phyloP scores from a whole-genome alignment of 2,888 invertebrate species.

The Maniola hyperantus region DNA sequence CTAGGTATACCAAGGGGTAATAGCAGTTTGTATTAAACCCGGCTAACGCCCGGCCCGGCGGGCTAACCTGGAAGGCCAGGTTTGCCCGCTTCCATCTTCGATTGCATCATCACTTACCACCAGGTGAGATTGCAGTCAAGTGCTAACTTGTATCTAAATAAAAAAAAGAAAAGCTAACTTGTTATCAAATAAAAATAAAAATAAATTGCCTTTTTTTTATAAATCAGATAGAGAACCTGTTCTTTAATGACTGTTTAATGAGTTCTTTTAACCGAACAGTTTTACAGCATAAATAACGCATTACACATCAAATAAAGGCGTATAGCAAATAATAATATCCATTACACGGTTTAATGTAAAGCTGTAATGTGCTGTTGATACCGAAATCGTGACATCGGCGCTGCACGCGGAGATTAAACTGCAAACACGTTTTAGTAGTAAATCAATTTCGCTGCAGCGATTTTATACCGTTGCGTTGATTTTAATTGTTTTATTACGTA shows the following conservation, averaged over 20 bases:
- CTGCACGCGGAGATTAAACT: conserved; percentile 67
- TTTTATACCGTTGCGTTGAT: conserved; percentile 60
- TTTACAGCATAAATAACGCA: not conserved
- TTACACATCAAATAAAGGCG: conserved; percentile 10
- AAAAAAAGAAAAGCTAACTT: too few species aligned
- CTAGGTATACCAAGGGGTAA: too few species aligned
- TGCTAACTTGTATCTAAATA: too few species aligned
- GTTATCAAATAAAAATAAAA: too few species aligned
- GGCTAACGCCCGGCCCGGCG: too few species aligned
- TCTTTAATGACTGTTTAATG: not conserved
- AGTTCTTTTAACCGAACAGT: not conserved
- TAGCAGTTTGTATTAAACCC: too few species aligned
- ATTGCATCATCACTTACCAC: too few species aligned
- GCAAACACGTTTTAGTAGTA: conserved; percentile 72
- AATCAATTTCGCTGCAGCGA: conserved; percentile 64
- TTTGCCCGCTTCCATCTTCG: too few species aligned
- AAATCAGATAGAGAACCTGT: too few species aligned
- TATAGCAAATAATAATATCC: conserved; percentile 25
- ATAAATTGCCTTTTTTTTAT: too few species aligned
- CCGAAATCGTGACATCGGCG: conserved; percentile 69
- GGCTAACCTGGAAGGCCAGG: too few species aligned
- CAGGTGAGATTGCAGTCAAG: too few species aligned
- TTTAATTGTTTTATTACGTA: conserved; percentile 51
- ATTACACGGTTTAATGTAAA: conserved; percentile 30
- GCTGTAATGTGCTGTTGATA: conserved; percentile 66